Percentiles rank a stretch among this genome's conserved stretches.
Evolutionary conservation across 1,140 invertebrate genomes (phyloP).

Genomic region (Solenopsis invicta): DNA sequence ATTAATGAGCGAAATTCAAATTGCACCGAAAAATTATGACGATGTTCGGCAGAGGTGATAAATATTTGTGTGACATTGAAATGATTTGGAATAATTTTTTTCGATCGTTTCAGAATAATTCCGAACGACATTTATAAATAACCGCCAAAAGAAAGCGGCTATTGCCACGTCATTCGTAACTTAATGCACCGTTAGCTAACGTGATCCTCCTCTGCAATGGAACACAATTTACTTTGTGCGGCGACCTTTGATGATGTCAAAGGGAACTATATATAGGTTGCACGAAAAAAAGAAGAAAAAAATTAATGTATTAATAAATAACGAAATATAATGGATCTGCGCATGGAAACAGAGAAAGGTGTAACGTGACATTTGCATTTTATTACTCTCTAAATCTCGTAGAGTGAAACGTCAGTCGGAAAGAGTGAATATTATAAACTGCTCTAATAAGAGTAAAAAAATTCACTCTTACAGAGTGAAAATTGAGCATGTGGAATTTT

Average conservation of each 20-base stretch:
- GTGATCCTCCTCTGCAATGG: background rate
- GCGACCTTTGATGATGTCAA: background rate
- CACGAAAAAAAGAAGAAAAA: background rate
- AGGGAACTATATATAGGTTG: background rate
- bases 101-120: background rate
- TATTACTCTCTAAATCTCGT: background rate
- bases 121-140: background rate
- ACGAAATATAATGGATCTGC: background rate
- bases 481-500: too few species aligned
- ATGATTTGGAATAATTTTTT: background rate
- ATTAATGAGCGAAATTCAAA: background rate
- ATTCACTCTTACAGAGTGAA: too few species aligned
- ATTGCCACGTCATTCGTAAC: background rate
- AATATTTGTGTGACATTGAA: background rate
- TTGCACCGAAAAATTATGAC: background rate
- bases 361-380: background rate
- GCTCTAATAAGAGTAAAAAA: too few species aligned
- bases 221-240: background rate
- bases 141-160: background rate
- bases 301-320: background rate
- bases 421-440: too few species aligned
- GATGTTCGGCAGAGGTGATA: background rate
- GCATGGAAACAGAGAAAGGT: background rate
- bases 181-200: constrained; percentile 35
- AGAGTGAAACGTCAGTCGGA: too few species aligned